phyloP scores from a whole-genome alignment of 2,797 vertebrate species.

The Potorous gilbertii region DNA sequence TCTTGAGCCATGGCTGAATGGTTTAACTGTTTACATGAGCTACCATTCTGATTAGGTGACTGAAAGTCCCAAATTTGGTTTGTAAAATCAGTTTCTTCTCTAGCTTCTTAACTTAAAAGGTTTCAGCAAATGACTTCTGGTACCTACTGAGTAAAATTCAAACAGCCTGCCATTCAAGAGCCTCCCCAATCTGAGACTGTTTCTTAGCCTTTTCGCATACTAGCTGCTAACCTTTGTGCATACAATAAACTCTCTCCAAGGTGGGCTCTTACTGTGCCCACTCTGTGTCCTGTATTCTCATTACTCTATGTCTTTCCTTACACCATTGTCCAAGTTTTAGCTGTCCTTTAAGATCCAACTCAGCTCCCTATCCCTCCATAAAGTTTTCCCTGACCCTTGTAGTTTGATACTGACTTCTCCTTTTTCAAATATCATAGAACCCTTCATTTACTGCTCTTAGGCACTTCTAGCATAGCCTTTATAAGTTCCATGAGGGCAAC shows the following conservation, averaged over 20 bases:
- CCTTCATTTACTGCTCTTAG: background rate
- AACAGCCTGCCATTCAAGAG: background rate
- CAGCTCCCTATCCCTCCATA: no score
- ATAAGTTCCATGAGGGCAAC: background rate
- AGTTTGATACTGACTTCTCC: background rate
- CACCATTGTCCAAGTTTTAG: background rate
- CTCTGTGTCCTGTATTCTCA: background rate
- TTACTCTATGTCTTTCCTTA: background rate
- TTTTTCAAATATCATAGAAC: background rate
- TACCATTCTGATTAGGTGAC: background rate
- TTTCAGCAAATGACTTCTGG: background rate
- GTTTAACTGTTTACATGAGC: background rate
- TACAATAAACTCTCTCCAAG: background rate
- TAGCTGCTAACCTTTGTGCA: background rate
- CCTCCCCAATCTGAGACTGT: background rate
- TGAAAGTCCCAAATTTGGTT: background rate
- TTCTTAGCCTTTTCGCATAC: background rate
- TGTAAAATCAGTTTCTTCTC: background rate
- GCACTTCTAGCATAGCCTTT: background rate
- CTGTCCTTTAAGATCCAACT: background rate
- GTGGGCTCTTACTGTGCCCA: background rate
- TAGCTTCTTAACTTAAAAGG: background rate
- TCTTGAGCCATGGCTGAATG: background rate
- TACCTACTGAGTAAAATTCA: background rate
- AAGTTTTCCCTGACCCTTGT: background rate